phyloP scores from a whole-genome alignment of 2,888 invertebrate species.

The Esperia sulphurella region DNA sequence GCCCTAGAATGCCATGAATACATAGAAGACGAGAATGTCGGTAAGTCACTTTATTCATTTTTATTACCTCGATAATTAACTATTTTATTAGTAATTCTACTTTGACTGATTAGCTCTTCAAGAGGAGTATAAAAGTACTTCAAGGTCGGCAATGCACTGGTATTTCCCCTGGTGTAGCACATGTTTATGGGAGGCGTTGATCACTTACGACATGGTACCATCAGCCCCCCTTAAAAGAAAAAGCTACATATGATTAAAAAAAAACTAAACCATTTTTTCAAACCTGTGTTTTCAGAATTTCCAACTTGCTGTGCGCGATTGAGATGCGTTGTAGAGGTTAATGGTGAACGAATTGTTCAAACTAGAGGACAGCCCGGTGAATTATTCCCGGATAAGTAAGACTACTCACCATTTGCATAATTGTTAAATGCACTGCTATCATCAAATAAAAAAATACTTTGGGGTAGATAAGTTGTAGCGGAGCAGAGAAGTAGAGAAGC shows the following conservation, averaged over 20 bases:
- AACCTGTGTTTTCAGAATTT: slow-evolving; percentile 49
- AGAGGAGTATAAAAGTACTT: neutral
- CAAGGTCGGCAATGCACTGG: too few relatives aligned
- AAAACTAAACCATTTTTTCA: too few relatives aligned
- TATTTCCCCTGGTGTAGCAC: too few relatives aligned
- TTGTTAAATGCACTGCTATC: too few relatives aligned
- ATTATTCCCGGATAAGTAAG: slow-evolving; percentile 72
- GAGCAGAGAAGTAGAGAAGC: too few relatives aligned
- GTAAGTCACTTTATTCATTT: slow-evolving; percentile 41
- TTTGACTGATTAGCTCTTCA: neutral
- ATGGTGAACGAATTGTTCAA: slow-evolving; percentile 69
- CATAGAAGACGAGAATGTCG: slow-evolving; percentile 73
- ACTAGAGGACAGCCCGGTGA: slow-evolving; percentile 72
- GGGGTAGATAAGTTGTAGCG: too few relatives aligned
- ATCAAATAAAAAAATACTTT: too few relatives aligned
- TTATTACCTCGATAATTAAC: neutral
- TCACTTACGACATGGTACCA: too few relatives aligned
- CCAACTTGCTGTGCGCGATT: slow-evolving; percentile 70
- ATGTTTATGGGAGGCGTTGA: too few relatives aligned
- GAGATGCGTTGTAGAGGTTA: slow-evolving; percentile 67
- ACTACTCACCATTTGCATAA: neutral
- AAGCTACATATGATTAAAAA: too few relatives aligned
- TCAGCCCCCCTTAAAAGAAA: too few relatives aligned
- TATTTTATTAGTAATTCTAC: too few relatives aligned
- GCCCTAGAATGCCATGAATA: slow-evolving; percentile 73